These are phyloP conservation scores for Procavia capensis DNA, from an alignment of 2,113 vertebrate species.

Conservation along the genomic window DNA sequence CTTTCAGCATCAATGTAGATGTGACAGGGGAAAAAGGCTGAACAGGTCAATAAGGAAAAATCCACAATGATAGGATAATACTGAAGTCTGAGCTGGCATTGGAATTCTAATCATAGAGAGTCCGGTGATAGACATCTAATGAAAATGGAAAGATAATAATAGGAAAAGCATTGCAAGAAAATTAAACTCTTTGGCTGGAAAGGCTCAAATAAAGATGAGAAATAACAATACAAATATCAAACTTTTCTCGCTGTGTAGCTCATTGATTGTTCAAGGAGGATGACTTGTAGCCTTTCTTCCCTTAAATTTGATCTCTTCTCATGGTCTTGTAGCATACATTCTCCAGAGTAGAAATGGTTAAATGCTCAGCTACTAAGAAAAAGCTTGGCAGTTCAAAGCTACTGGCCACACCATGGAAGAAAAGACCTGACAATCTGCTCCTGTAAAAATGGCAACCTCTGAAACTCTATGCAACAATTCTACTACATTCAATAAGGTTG, in stretches of 20 bases:
- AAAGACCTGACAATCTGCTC: not conserved
- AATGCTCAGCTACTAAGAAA: not conserved
- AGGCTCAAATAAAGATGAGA: constrained; percentile 11
- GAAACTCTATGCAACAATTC: no score
- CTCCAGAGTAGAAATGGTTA: not conserved
- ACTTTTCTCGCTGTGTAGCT: not conserved
- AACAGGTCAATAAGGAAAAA: constrained; percentile 1
- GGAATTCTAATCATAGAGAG: constrained; percentile 41
- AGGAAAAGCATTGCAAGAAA: not conserved
- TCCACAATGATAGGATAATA: not conserved
- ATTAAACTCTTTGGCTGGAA: not conserved
- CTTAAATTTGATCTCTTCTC: not conserved
- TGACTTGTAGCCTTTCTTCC: not conserved
- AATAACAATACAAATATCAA: not conserved
- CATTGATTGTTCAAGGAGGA: not conserved
- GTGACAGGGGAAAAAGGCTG: not conserved
- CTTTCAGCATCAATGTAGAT: constrained; percentile 16
- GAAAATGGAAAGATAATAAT: constrained; percentile 56
- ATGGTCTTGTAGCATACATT: not conserved
- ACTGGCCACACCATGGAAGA: not conserved
- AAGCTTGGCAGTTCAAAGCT: not conserved
- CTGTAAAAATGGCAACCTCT: no score
- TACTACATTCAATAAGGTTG: no score
- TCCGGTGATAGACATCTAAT: not conserved
- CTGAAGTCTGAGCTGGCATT: not conserved